Conservation (phyloP, 2,113 vertebrate species). For the Oryzias melastigma region DNA sequence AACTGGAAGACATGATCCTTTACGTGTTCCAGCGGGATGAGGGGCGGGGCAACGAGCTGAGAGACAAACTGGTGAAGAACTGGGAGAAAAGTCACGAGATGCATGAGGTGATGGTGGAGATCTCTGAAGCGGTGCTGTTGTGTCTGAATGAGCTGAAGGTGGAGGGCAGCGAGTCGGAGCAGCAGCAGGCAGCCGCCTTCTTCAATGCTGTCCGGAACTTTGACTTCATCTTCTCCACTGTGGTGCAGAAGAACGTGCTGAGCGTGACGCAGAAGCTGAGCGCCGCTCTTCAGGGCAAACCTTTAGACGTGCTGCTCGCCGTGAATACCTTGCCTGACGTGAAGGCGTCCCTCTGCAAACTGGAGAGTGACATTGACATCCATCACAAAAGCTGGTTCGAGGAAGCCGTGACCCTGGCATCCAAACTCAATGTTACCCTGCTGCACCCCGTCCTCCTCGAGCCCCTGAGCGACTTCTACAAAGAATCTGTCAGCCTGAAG, state of each 20-base stretch:
- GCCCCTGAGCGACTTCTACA: constrained; percentile 74
- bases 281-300: constrained; percentile 73
- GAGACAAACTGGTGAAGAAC: constrained; percentile 70
- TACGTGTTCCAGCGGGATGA: constrained; percentile 65
- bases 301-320: constrained; percentile 73
- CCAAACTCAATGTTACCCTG: constrained; percentile 65
- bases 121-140: constrained; percentile 65
- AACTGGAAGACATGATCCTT: constrained; percentile 70
- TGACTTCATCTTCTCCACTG: constrained; percentile 73
- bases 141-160: constrained; percentile 70
- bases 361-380: constrained; percentile 63
- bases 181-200: constrained; percentile 61
- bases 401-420: constrained; percentile 69
- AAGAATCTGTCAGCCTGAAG: constrained; percentile 65
- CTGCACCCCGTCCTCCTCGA: constrained; percentile 70
- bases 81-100: constrained; percentile 77
- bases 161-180: constrained; percentile 44
- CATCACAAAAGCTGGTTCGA: constrained; percentile 78
- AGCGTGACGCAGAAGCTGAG: constrained; percentile 68
- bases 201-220: constrained; percentile 68
- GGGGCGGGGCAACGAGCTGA: constrained; percentile 69
- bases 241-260: constrained; percentile 72
- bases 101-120: constrained; percentile 68
- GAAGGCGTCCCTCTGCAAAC: constrained; percentile 58
- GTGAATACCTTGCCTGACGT: constrained; percentile 66